A percentile compares a stretch with the other conserved stretches of the same genome.
These are phyloP conservation scores for Patella pellucida DNA, from an alignment of 2,888 invertebrate genomes.

Conservation along the genomic window DNA sequence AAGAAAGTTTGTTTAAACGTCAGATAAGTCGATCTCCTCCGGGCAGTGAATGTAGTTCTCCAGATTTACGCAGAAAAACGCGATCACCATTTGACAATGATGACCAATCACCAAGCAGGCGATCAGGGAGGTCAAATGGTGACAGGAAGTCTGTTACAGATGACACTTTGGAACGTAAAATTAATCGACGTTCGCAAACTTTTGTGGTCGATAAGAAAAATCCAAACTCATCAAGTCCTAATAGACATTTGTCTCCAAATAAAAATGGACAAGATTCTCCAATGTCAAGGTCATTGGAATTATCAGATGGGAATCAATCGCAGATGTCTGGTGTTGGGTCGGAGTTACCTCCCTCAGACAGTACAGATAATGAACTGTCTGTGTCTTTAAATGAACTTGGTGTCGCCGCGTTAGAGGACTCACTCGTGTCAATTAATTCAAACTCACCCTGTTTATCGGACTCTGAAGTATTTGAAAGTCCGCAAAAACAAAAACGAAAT, in stretches of 20 bases:
- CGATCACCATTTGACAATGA: conserved; percentile 40
- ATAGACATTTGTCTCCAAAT: not conserved
- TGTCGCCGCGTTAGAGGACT: not conserved
- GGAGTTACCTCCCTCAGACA: not conserved
- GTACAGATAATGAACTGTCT: not conserved
- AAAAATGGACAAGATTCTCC: not conserved
- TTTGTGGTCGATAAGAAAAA: conserved; percentile 45
- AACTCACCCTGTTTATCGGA: not conserved
- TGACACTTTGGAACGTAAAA: conserved; percentile 45
- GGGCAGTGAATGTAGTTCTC: conserved; percentile 43
- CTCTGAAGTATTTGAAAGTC: not conserved
- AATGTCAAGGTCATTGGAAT: not conserved
- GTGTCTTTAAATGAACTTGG: conserved; percentile 7
- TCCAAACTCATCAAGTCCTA: not conserved
- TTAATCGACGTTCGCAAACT: conserved; percentile 59
- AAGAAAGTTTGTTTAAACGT: conserved; percentile 50
- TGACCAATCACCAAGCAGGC: conserved; percentile 37
- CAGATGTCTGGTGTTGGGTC: not conserved
- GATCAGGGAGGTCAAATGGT: conserved; percentile 40
- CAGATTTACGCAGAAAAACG: conserved; percentile 39
- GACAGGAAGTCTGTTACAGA: conserved; percentile 34
- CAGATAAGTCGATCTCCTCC: conserved; percentile 52
- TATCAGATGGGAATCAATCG: not conserved
- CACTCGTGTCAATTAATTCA: not conserved
- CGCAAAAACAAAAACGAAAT: not conserved